Conservation (phyloP, 2,797 vertebrate species). For the Salmo trutta region DNA sequence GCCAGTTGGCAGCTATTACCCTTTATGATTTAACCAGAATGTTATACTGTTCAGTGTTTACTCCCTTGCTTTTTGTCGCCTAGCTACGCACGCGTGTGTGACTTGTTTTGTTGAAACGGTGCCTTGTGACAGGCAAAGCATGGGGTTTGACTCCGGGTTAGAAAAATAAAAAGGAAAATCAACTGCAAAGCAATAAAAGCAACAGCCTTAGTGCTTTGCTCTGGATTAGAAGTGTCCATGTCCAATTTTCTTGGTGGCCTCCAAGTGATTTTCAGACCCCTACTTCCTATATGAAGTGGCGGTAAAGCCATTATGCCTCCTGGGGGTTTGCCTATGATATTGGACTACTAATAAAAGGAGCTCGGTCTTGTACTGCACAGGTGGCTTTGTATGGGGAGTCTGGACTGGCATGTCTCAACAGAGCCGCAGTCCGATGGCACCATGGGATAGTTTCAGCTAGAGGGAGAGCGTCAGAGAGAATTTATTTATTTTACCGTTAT, state of each 20-base stretch:
- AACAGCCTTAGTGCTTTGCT: not conserved
- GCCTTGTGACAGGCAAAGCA: not conserved
- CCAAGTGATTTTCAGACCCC: constrained; percentile 5
- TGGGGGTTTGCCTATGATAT: constrained; percentile 13
- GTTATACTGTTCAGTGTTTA: not conserved
- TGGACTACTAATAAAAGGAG: constrained; percentile 2
- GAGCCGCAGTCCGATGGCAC: not conserved
- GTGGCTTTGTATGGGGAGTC: not conserved
- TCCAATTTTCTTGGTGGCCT: constrained; percentile 16
- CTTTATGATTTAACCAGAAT: not conserved
- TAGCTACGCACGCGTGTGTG: not conserved
- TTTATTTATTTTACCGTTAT: too few relatives aligned
- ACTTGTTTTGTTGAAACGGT: constrained; percentile 1
- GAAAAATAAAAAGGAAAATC: constrained; percentile 7
- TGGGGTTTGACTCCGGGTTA: constrained; percentile 3
- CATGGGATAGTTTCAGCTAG: not conserved
- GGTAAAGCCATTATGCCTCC: constrained; percentile 13
- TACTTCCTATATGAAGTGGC: constrained; percentile 16
- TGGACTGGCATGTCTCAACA: constrained; percentile 6
- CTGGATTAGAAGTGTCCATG: constrained; percentile 18
- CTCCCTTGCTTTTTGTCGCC: not conserved
- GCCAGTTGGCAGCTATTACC: not conserved
- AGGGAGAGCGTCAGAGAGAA: not conserved
- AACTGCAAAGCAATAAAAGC: constrained; percentile 26
- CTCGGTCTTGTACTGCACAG: not conserved